A percentile compares a stretch with the other conserved stretches of the same genome.
Evolutionary conservation across 2,888 invertebrate genomes (phyloP).

Genomic region (Drosophila mettleri): DNA sequence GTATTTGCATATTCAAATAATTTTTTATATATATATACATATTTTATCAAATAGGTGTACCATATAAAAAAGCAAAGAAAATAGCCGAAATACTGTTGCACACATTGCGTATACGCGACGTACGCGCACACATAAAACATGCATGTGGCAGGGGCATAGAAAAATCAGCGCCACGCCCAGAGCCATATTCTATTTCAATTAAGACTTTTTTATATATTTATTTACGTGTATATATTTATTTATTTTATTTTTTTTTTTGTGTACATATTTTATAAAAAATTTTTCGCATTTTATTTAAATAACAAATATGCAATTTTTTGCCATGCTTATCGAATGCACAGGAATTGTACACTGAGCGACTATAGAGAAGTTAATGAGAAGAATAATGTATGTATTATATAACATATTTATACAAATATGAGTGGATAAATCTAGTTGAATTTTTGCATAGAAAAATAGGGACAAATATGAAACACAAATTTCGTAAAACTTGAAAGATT

Average conservation of each 20-base stretch:
- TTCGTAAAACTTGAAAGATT: too few species aligned
- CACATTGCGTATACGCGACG: constrained; percentile 23
- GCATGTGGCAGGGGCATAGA: constrained; percentile 34
- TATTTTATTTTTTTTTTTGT: constrained; percentile 21
- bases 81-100: constrained; percentile 11
- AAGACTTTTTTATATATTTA: constrained; percentile 18
- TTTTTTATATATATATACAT: constrained; percentile 37
- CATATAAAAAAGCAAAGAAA: constrained; percentile 10
- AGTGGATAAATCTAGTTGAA: too few species aligned
- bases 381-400: not conserved
- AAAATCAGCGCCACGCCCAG: constrained; percentile 46
- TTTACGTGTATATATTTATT: constrained; percentile 16
- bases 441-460: too few species aligned
- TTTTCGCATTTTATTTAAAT: constrained; percentile 20
- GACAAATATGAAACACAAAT: too few species aligned
- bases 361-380: not conserved
- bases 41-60: constrained; percentile 35
- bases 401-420: not conserved
- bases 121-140: constrained; percentile 20
- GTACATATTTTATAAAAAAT: constrained; percentile 36
- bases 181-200: constrained; percentile 53
- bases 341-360: not conserved
- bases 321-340: constrained; percentile 23
- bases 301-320: constrained; percentile 17
- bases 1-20: constrained; percentile 79